Conservation (phyloP, 1,140 invertebrate species). For the Wiebesia pumilae region DNA sequence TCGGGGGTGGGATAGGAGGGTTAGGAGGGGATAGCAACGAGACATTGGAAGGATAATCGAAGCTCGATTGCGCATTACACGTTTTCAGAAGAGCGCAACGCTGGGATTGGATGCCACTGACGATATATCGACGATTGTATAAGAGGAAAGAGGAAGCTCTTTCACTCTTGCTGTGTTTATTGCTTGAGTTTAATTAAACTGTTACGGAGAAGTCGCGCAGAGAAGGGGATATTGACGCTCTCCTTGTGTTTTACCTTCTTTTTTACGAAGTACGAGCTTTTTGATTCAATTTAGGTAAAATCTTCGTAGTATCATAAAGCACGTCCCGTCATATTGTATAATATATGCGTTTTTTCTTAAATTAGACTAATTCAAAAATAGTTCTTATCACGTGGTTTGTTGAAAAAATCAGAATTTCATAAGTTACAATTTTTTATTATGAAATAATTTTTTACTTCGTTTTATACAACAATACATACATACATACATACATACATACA, state of each 20-base stretch:
- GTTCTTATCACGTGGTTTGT: no score
- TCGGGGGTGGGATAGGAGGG: no score
- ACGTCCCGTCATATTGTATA: no score
- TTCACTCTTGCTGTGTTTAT: background rate
- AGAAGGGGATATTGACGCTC: background rate
- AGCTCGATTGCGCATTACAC: constrained; percentile 26
- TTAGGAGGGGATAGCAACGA: background rate
- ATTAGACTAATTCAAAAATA: no score
- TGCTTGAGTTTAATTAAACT: background rate
- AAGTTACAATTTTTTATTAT: no score
- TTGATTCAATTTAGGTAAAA: background rate
- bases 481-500: no score
- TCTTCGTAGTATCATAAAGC: no score
- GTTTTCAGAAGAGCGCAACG: background rate
- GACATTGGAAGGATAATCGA: constrained; percentile 31
- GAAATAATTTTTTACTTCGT: no score
- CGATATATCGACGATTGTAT: background rate
- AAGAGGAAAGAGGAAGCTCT: background rate
- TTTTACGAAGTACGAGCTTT: background rate
- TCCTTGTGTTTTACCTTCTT: background rate
- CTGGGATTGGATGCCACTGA: constrained; percentile 17
- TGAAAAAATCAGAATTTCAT: no score
- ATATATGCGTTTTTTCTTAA: no score
- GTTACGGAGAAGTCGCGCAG: background rate
- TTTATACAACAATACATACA: no score